These are phyloP conservation scores for Pachyramphus minor DNA, from an alignment of 2,113 vertebrate species.

Conservation along the genomic window DNA sequence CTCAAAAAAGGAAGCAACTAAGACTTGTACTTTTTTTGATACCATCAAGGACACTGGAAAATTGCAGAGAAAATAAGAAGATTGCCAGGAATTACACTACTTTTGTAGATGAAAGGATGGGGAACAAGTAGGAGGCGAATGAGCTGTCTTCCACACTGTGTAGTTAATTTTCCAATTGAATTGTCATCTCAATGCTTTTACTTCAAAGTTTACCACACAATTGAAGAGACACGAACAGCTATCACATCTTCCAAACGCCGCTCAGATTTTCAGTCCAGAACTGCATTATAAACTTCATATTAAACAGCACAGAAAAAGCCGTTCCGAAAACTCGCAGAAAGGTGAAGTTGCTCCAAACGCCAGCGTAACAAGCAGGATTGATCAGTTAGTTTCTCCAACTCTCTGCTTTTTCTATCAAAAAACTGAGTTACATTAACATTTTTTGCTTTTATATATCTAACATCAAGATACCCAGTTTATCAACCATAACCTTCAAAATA, in stretches of 20 bases:
- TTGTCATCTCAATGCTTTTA: neutral
- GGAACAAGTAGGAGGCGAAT: conserved; percentile 17
- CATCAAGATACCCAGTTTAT: neutral
- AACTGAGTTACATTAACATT: neutral
- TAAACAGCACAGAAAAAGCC: neutral
- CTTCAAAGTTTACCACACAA: conserved; percentile 13
- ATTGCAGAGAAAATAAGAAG: conserved; percentile 39
- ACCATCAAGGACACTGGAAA: conserved; percentile 32
- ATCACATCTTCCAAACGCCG: neutral
- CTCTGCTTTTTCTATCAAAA: neutral
- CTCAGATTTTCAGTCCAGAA: neutral
- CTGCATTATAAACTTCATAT: neutral
- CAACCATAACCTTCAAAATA: neutral
- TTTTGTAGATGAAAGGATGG: conserved; percentile 21
- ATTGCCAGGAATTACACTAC: conserved; percentile 39
- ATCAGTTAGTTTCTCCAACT: neutral
- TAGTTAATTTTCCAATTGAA: conserved; percentile 24
- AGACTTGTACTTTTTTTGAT: neutral
- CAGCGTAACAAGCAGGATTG: neutral
- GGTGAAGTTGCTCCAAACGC: neutral
- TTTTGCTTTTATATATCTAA: neutral
- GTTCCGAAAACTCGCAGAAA: neutral
- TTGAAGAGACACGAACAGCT: neutral
- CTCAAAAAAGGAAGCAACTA: conserved; percentile 42
- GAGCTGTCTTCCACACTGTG: neutral